Evolutionary conservation across 1,140 invertebrate genomes (phyloP), one percentile per base, ranked within the genome.

Genomic region (Belonocnema kinseyi): DNA sequence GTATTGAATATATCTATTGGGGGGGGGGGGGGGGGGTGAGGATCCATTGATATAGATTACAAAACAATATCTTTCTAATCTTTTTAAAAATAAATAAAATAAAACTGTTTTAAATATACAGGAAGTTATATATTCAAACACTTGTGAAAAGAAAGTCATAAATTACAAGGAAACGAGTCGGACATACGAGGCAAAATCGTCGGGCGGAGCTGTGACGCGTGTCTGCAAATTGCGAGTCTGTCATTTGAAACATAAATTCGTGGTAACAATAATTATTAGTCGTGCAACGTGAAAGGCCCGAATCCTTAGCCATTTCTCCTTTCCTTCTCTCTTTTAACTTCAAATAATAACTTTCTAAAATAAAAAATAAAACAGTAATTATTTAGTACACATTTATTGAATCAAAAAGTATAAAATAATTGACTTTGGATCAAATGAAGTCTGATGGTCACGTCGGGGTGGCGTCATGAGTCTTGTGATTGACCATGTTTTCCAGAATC

Each of bases 221-320:
- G 26, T 26, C 53, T 16, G 53, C 53, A 54, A 54, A 3, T 66
- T 40, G 58, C n/a, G 16, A 33, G 21, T 66, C 58, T 13, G 14
- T 66, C 33, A 66, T 66, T 66, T n/a, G 58, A 13, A 26, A 40
- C 58, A 46, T 66, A 66, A 66, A 66, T 46, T 66, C 26, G 58
- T 16, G 26, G 58, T 16, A 33, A 40, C 13, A 26, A n/a, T 46
- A 66, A 66, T 66, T 66, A 66, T 66, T 66, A 66, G 58, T 40
- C 40, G 58, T 66, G 26, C 26, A 33, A 66, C 12, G 58, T 40
- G 13, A 13, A 66, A 40, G 26, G 40, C 26, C 19, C 7, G 5
- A 46, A 46, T 46, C 40, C 40, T 46, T 46, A 10, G 6, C 5
- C 40, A 2, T 10, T 46, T 5, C 8, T 10, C 14, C 26, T 40